Percentiles rank a stretch among this genome's conserved stretches.
Evolutionary conservation across 1,140 invertebrate genomes (phyloP).

Genomic region (Littorina saxatilis): DNA sequence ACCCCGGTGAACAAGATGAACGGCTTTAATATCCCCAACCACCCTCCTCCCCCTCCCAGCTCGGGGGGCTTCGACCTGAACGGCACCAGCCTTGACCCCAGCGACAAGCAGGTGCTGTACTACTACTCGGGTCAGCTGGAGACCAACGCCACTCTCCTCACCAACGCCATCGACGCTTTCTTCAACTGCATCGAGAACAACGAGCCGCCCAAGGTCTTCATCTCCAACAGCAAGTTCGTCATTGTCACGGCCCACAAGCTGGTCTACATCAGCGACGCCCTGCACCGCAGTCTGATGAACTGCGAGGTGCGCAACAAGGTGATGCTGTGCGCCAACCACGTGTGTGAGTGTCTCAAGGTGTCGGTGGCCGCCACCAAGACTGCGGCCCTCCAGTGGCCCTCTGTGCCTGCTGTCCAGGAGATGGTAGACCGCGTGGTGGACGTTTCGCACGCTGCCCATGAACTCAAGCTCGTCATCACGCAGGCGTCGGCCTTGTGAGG

Average conservation of each 20-base stretch:
- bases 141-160: constrained; percentile 88
- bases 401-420: constrained; percentile 90
- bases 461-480: constrained; percentile 83
- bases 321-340: constrained; percentile 86
- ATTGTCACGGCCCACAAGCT: constrained; percentile 94
- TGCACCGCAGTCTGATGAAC: constrained; percentile 85
- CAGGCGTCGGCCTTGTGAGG: constrained; percentile 57
- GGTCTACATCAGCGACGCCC: constrained; percentile 94
- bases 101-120: constrained; percentile 88
- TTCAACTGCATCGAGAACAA: constrained; percentile 92
- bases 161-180: constrained; percentile 94
- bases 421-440: constrained; percentile 94
- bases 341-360: constrained; percentile 89
- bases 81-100: constrained; percentile 71
- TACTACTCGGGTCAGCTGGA: constrained; percentile 92
- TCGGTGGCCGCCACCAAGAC: constrained; percentile 92
- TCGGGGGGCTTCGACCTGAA: constrained; percentile 5
- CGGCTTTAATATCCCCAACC: constrained; percentile 16
- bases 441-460: constrained; percentile 86
- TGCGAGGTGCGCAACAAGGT: constrained; percentile 83
- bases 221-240: constrained; percentile 95
- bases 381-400: constrained; percentile 93
- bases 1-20: constrained; percentile 54
- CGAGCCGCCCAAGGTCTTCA: constrained; percentile 93
- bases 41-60: neutral